Evolutionary conservation across 2,797 vertebrate genomes (phyloP).

Genomic region (Sarcoramphus papa): DNA sequence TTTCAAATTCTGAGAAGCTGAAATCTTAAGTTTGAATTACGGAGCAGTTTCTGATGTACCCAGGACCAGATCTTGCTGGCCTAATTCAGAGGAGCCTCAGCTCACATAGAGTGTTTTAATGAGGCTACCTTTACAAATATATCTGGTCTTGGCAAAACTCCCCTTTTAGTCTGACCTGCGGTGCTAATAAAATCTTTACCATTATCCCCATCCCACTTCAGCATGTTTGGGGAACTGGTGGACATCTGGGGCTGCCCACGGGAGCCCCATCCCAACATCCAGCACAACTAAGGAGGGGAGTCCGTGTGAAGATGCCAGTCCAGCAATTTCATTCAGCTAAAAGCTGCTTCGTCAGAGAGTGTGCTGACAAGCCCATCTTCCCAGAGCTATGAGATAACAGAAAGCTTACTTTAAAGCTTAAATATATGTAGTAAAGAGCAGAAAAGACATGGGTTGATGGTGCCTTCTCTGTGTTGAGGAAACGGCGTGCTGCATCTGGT

Average conservation of each 20-base stretch:
- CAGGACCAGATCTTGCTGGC: neutral
- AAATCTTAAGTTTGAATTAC: neutral
- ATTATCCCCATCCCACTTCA: neutral
- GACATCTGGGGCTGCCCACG: fast-evolving
- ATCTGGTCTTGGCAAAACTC: neutral
- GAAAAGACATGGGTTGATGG: neutral
- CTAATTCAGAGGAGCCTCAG: neutral
- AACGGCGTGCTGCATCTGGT: neutral
- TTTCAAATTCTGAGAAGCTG: neutral
- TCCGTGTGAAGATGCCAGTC: neutral
- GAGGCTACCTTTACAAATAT: neutral
- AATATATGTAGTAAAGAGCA: neutral
- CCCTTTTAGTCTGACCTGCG: neutral
- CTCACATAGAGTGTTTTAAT: neutral
- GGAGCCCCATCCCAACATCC: neutral
- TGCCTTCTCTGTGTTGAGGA: neutral
- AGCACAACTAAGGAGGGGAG: neutral
- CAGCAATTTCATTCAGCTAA: neutral
- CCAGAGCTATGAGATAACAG: neutral
- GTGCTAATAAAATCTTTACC: neutral
- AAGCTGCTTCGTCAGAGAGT: neutral
- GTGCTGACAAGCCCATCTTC: neutral
- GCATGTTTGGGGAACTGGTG: neutral
- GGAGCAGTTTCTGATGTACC: neutral
- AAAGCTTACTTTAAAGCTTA: neutral